A percentile compares a stretch with the other conserved stretches of the same genome.
phyloP scores from a whole-genome alignment of 2,113 vertebrate species.

The Nanorana parkeri region DNA sequence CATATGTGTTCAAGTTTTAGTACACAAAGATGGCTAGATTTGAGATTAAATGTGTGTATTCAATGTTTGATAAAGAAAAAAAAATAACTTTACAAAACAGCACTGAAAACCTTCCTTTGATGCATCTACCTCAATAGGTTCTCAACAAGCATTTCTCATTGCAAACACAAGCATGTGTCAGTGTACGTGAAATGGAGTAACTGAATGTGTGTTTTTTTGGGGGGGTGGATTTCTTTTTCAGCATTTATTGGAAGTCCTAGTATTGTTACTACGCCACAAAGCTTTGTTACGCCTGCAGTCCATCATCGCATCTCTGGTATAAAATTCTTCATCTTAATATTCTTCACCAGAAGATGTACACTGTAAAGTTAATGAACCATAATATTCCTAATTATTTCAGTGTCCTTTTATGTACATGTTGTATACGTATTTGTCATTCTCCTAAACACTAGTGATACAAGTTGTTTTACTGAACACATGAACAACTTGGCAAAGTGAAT shows the following conservation, averaged over 20 bases:
- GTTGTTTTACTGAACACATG: too few relatives aligned
- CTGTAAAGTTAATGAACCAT: not conserved
- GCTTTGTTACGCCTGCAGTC: constrained; percentile 22
- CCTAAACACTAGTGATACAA: too few relatives aligned
- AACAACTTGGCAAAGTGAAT: too few relatives aligned
- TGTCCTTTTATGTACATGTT: too few relatives aligned
- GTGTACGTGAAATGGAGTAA: not conserved
- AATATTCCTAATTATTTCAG: too few relatives aligned
- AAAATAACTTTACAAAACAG: too few relatives aligned
- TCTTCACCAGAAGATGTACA: too few relatives aligned
- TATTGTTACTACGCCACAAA: constrained; percentile 38
- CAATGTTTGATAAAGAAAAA: too few relatives aligned
- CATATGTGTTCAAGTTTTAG: too few relatives aligned
- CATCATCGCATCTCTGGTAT: constrained; percentile 43
- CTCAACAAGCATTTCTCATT: not conserved
- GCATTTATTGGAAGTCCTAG: constrained; percentile 28
- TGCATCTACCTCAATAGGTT: constrained; percentile 11
- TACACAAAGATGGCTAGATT: too few relatives aligned
- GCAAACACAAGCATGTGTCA: not conserved
- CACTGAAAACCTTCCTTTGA: not conserved
- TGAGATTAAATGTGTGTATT: too few relatives aligned
- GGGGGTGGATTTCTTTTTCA: constrained; percentile 42
- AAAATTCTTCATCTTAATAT: not conserved
- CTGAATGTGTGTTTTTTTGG: constrained; percentile 11
- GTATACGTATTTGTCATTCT: too few relatives aligned